phyloP scores from a whole-genome alignment of 2,888 invertebrate genomes.

The Latrodectus elegans region DNA sequence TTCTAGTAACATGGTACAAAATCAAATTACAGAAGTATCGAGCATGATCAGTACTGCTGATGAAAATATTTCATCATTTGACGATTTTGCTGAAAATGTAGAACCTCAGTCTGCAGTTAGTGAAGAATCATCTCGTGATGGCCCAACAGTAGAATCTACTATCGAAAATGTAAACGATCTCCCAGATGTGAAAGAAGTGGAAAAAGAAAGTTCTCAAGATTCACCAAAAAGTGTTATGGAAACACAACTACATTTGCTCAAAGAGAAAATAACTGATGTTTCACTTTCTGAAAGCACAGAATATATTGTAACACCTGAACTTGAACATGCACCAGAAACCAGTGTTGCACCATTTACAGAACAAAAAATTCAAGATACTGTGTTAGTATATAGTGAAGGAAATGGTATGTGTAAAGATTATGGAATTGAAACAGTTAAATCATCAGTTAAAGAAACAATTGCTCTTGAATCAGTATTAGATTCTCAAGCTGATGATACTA shows the following conservation, averaged over 20 bases:
- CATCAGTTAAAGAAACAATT: background rate
- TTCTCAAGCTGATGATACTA: background rate
- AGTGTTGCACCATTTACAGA: background rate
- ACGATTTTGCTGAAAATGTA: background rate
- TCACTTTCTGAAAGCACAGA: background rate
- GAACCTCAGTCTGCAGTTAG: background rate
- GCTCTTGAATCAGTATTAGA: background rate
- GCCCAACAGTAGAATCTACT: no score
- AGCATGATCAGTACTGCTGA: background rate
- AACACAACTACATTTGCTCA: no score
- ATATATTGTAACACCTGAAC: background rate
- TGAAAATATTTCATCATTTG: background rate
- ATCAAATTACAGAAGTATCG: background rate
- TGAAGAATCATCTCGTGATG: no score
- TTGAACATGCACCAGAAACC: background rate
- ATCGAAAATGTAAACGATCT: no score
- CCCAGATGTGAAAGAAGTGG: no score
- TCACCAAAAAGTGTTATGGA: no score
- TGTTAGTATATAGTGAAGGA: constrained; percentile 1
- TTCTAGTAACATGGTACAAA: background rate
- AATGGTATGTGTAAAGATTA: constrained; percentile 1
- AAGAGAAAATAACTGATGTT: no score
- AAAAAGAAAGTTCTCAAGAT: no score
- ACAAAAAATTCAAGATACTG: background rate
- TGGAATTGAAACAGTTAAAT: background rate